Conservation (phyloP, 2,888 invertebrate species). For the Pharmacophagus antenor region DNA sequence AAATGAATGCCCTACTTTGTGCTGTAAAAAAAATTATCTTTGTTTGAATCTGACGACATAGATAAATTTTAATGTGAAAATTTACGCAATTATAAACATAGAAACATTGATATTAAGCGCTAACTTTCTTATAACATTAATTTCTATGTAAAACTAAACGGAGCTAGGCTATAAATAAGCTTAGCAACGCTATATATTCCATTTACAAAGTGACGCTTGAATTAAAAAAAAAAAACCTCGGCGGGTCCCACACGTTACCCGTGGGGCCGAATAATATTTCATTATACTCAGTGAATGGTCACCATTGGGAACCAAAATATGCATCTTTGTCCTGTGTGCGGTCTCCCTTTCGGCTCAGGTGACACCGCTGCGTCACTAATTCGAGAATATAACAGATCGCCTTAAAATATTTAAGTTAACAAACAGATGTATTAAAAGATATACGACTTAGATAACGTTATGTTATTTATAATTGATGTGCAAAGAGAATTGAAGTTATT, state of each 20-base stretch:
- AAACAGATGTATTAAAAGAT: not conserved
- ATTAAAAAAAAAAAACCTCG: slow-evolving; percentile 54
- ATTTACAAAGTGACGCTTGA: slow-evolving; percentile 59
- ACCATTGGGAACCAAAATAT: slow-evolving; percentile 68
- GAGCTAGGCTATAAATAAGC: slow-evolving; percentile 61
- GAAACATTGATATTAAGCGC: no score
- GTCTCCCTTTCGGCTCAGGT: slow-evolving; percentile 73
- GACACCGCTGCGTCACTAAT: slow-evolving; percentile 75
- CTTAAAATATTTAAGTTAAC: slow-evolving; percentile 40
- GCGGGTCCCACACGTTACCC: slow-evolving; percentile 53
- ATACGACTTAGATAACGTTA: not conserved
- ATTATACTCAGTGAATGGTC: slow-evolving; percentile 66
- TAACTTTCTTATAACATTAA: not conserved
- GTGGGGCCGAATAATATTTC: slow-evolving; percentile 73
- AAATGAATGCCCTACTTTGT: no score
- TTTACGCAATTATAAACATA: no score
- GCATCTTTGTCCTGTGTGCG: slow-evolving; percentile 66
- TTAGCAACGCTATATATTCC: slow-evolving; percentile 58
- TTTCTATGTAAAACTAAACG: not conserved
- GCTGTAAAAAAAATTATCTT: no score
- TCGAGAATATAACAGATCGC: slow-evolving; percentile 40
- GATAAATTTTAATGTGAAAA: no score
- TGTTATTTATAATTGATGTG: not conserved
- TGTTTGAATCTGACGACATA: no score
- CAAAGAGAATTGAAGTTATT: not conserved